Percentiles rank a stretch among this genome's conserved stretches.
phyloP scores from a whole-genome alignment of 2,113 vertebrate genomes.

The Prochilodus magdalenae region DNA sequence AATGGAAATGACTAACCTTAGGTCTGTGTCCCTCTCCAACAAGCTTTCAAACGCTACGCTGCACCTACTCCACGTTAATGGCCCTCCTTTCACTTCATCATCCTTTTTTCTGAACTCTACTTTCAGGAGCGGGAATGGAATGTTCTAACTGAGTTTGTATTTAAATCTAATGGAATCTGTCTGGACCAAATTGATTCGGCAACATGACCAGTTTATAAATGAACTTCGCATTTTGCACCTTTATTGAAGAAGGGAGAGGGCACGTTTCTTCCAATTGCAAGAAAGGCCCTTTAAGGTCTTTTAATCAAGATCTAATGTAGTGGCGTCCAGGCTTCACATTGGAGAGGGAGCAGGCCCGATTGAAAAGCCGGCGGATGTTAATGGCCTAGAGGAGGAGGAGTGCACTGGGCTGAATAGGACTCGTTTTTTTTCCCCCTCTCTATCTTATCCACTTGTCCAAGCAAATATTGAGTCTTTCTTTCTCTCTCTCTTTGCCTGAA shows the following conservation, averaged over 20 bases:
- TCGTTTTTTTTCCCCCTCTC: neutral
- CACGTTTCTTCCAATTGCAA: slow-evolving; percentile 38
- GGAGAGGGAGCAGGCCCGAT: slow-evolving; percentile 37
- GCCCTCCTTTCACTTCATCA: slow-evolving; percentile 65
- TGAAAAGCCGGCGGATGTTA: slow-evolving; percentile 47
- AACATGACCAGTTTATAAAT: slow-evolving; percentile 66
- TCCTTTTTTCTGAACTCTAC: slow-evolving; percentile 53
- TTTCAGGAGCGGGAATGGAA: slow-evolving; percentile 57
- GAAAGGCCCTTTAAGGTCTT: slow-evolving; percentile 52
- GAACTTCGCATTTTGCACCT: slow-evolving; percentile 48
- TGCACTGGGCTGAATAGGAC: slow-evolving; percentile 1
- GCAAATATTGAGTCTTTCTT: neutral
- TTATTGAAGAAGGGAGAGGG: slow-evolving; percentile 29
- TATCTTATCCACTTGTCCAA: neutral
- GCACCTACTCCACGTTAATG: slow-evolving; percentile 63
- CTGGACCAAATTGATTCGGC: slow-evolving; percentile 66
- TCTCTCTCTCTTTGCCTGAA: neutral
- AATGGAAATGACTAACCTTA: slow-evolving; percentile 63
- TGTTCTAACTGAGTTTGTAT: slow-evolving; percentile 67
- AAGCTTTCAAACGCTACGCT: slow-evolving; percentile 56
- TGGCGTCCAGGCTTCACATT: slow-evolving; percentile 12
- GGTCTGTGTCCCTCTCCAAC: slow-evolving; percentile 55
- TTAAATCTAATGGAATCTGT: slow-evolving; percentile 70
- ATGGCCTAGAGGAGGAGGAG: slow-evolving; percentile 32
- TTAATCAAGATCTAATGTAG: slow-evolving; percentile 60